Conservation (phyloP, 1,140 invertebrate genomes). For the Octopus bimaculoides region DNA sequence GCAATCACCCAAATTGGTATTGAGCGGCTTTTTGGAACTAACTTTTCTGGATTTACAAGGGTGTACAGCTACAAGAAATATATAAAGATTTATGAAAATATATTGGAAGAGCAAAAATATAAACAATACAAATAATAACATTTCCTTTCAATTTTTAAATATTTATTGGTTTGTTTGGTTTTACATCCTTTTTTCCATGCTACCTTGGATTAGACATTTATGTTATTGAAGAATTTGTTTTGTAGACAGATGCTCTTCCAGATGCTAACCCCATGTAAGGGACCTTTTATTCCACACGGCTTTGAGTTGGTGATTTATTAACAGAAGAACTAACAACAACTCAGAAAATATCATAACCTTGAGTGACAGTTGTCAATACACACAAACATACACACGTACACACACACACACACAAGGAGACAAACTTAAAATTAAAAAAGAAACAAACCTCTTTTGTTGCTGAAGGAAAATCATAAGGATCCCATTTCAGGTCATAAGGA, state of each 20-base stretch:
- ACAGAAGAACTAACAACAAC: background rate
- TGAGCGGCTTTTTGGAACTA: conserved; percentile 26
- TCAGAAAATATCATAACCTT: background rate
- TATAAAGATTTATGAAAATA: conserved; percentile 6
- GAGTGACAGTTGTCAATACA: background rate
- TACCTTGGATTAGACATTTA: too few species aligned
- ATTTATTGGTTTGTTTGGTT: too few species aligned
- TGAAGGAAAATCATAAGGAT: conserved; percentile 20
- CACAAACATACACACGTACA: too few species aligned
- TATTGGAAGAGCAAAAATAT: background rate
- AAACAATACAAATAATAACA: background rate
- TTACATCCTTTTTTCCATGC: too few species aligned
- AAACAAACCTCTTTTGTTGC: conserved; percentile 3
- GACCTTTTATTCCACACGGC: conserved; percentile 22
- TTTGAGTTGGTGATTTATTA: background rate
- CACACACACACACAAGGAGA: background rate
- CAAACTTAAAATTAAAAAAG: background rate
- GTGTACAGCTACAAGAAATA: conserved; percentile 31
- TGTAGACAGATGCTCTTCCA: too few species aligned
- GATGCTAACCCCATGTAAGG: background rate
- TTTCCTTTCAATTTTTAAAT: background rate
- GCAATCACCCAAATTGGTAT: conserved; percentile 43
- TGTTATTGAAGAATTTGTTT: too few species aligned
- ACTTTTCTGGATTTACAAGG: conserved; percentile 36
- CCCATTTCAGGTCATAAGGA: conserved; percentile 29